Conservation (phyloP, 2,888 invertebrate genomes). For the Agapetus fuscipes region DNA sequence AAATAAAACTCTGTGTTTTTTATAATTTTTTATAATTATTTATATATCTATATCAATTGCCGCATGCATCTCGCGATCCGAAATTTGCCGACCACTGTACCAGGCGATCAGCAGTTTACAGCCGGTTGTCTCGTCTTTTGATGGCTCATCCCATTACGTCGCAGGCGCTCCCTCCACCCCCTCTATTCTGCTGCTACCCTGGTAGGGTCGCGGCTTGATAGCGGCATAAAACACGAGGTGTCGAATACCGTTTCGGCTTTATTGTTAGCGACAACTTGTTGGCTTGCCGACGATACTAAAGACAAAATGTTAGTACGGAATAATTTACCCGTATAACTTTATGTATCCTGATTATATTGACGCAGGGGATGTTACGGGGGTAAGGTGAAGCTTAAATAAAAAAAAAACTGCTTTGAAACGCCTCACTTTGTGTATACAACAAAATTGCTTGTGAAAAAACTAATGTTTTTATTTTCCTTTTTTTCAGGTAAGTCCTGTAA, state of each 20-base stretch:
- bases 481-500: not conserved
- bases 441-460: not conserved
- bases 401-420: no score
- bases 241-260: constrained; percentile 16
- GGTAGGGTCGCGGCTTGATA: constrained; percentile 11
- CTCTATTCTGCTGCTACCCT: not conserved
- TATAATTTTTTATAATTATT: no score
- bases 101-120: constrained; percentile 15
- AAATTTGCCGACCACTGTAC: not conserved
- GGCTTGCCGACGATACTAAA: no score
- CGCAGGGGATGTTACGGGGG: no score
- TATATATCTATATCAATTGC: no score
- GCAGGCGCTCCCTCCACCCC: constrained; percentile 5
- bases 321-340: no score
- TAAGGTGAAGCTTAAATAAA: no score
- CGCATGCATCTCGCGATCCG: no score
- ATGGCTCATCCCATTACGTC: constrained; percentile 21
- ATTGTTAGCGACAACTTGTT: constrained; percentile 14
- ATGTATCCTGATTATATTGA: no score
- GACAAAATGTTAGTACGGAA: no score
- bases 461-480: not conserved
- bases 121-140: constrained; percentile 16
- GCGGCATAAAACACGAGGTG: constrained; percentile 20
- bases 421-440: no score
- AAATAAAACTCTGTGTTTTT: no score